Base-by-base conservation (phyloP, 2,113 vertebrate species). In the Procavia capensis region DNA sequence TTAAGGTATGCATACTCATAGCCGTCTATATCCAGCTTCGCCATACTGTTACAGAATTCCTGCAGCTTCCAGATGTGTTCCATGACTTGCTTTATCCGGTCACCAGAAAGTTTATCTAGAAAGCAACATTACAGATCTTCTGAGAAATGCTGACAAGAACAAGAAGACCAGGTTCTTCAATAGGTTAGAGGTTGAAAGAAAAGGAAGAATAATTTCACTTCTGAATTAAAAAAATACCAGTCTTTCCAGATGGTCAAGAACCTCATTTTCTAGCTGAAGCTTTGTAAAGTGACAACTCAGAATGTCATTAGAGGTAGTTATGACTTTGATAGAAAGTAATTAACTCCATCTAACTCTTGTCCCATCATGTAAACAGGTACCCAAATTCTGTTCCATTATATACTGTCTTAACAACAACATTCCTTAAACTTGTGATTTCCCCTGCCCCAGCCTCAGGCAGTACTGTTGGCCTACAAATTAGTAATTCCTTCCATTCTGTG, bases 21-120 rank as follows among this genome's bases (percentile, higher is more conserved):
- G 98, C 99, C 99, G 95, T 99, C 99, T 1, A 99, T 99, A 97
- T 99, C 99, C 98, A 99, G 97, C 96, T 99, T 99, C 9, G 99
- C 99, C 99, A 99, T 99, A 97, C 99, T 99, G 99, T 99, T 99
- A 96, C 99, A 99, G 98, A 99, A 99, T 98, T 99, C 99, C 97
- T 99, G 99, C 85, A 99, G 99, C 98, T 99, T 99, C 99, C 99
- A 99, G 97, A 99, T 99, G 96, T 99, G 99, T 97, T 99, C 99
- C 99, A 99, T 99, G 95, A 99, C 99, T 98, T 99, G 99, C 97
- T 99, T 99, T 97, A 99, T 99, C 95, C 99, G 98, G 88, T 99
- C 99, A 27, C 99, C 99, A 10, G 99, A 99, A 91, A 99, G 98
- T 98, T 99, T 99, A 98, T 99, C 99, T 99, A 97, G 76, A 97